phyloP scores from a whole-genome alignment of 2,113 vertebrate species.

The Climacteris rufus region DNA sequence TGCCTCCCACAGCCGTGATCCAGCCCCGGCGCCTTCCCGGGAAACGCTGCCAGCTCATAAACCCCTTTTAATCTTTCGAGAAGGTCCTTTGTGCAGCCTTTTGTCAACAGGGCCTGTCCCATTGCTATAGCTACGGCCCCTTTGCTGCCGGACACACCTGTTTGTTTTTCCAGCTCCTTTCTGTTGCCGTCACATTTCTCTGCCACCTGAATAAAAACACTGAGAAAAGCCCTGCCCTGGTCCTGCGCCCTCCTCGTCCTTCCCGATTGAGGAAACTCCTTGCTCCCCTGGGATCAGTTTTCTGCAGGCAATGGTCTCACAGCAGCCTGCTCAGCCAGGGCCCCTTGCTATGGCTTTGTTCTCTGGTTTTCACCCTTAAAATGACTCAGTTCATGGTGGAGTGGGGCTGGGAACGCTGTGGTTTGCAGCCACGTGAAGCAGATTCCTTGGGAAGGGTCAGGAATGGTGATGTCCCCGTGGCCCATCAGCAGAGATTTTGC shows the following conservation, averaged over 20 bases:
- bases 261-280: background rate
- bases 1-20: fast-evolving
- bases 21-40: background rate
- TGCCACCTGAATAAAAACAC: background rate
- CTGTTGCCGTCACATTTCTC: background rate
- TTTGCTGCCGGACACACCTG: slow-evolving; percentile 41
- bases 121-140: slow-evolving; percentile 51
- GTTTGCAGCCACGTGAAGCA: fast-evolving
- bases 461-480: background rate
- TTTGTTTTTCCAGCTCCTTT: slow-evolving; percentile 67
- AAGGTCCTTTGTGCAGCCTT: slow-evolving; percentile 42
- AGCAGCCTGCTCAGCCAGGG: background rate
- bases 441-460: background rate
- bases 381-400: fast-evolving
- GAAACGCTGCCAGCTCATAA: background rate
- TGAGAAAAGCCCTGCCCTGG: background rate
- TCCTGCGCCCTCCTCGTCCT: background rate
- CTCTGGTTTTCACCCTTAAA: background rate
- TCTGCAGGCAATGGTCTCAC: background rate
- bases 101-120: slow-evolving; percentile 56
- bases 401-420: fast-evolving
- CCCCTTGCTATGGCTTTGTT: background rate
- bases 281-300: background rate
- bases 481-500: background rate
- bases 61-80: background rate